These are phyloP conservation scores for Lithosia quadra DNA, from an alignment of 2,888 invertebrate genomes.

Conservation along the genomic window DNA sequence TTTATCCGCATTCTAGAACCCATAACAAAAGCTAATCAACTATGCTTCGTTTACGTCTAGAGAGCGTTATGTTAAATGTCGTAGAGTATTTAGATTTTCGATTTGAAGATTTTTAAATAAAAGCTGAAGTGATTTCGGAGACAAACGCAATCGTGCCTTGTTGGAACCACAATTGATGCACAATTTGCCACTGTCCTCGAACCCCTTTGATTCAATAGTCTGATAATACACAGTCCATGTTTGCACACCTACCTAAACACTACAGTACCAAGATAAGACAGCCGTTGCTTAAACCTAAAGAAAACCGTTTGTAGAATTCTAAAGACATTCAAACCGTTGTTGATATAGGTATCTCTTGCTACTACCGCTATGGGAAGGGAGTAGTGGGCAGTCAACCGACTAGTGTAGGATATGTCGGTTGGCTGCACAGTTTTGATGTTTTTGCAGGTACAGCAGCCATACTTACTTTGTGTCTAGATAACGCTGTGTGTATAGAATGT, in stretches of 20 bases:
- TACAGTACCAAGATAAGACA: not conserved
- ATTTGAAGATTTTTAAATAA: no score
- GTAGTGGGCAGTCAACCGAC: not conserved
- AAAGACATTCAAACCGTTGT: not conserved
- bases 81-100: no score
- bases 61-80: no score
- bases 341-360: not conserved
- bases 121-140: no score
- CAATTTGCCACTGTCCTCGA: not conserved
- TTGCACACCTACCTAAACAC: conserved; percentile 4
- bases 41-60: no score
- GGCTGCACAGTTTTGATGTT: not conserved
- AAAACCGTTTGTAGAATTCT: not conserved
- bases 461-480: no score
- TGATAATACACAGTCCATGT: not conserved
- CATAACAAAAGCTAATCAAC: no score
- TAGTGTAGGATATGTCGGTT: not conserved
- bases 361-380: not conserved
- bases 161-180: not conserved
- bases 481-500: no score
- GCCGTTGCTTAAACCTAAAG: not conserved
- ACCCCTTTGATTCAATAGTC: not conserved
- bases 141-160: no score
- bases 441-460: not conserved
- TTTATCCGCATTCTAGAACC: no score